These are phyloP conservation scores for Galaxias olidus DNA, from an alignment of 2,797 vertebrate species.

Conservation along the genomic window DNA sequence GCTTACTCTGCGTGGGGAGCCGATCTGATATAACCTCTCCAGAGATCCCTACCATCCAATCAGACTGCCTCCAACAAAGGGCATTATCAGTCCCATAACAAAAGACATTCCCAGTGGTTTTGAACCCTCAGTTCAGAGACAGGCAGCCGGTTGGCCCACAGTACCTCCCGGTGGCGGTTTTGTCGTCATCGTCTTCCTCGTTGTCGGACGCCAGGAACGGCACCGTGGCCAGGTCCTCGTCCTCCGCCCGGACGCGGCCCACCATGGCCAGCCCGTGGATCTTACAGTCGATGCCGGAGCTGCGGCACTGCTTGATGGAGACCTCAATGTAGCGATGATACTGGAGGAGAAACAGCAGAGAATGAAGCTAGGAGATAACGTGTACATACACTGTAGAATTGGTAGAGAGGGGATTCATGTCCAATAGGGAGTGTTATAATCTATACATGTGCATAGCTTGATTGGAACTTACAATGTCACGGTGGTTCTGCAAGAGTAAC, in stretches of 20 bases:
- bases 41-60: no score
- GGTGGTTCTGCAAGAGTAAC: no score
- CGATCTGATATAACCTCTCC: no score
- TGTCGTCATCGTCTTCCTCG: slow-evolving; percentile 97
- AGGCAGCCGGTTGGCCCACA: neutral
- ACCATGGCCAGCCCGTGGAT: slow-evolving; percentile 92
- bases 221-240: slow-evolving; percentile 94
- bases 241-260: slow-evolving; percentile 91
- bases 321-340: slow-evolving; percentile 95
- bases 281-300: slow-evolving; percentile 98
- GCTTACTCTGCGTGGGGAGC: no score
- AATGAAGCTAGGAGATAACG: no score
- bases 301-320: slow-evolving; percentile 96
- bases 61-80: no score
- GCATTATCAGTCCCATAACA: no score
- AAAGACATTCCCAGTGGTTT: neutral
- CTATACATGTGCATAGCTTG: no score
- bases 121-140: neutral
- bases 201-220: slow-evolving; percentile 97
- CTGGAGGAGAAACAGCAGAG: slow-evolving; percentile 71
- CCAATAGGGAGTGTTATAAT: no score
- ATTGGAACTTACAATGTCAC: no score
- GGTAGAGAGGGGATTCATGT: no score
- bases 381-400: no score
- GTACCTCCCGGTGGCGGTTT: slow-evolving; percentile 88